Evolutionary conservation across 2,113 vertebrate species (phyloP).

Genomic region (Donacobius atricapilla): DNA sequence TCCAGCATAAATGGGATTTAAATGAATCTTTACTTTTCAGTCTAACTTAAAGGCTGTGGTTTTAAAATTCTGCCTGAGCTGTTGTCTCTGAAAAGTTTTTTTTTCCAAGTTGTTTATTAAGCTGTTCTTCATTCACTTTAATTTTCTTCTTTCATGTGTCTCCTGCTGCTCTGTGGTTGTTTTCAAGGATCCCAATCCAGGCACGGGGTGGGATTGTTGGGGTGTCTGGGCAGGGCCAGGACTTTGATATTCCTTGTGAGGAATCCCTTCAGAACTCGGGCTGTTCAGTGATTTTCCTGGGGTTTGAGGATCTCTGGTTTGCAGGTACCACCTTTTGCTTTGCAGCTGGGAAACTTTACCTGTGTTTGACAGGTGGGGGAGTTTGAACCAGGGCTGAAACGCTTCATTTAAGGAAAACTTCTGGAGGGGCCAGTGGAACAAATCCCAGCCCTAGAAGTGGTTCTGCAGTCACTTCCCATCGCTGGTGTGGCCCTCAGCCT

Average conservation of each 20-base stretch:
- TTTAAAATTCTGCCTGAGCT: background rate
- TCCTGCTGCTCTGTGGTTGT: background rate
- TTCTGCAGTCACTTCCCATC: background rate
- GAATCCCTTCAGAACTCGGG: background rate
- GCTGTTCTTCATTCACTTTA: background rate
- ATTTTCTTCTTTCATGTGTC: background rate
- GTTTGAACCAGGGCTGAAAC: background rate
- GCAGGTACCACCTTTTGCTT: background rate
- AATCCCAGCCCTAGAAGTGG: background rate
- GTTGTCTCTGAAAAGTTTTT: background rate
- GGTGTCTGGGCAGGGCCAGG: background rate
- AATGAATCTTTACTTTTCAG: background rate
- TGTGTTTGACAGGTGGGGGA: background rate
- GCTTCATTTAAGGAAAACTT: background rate
- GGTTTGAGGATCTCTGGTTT: background rate
- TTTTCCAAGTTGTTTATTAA: background rate
- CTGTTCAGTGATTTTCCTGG: rapidly evolving
- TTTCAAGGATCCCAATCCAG: background rate
- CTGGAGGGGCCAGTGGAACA: background rate
- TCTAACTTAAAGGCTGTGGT: background rate
- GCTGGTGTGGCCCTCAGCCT: background rate
- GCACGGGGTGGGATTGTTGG: background rate
- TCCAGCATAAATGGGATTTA: background rate
- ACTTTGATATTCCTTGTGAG: background rate
- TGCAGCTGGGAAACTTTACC: background rate